Evolutionary conservation across 64 coral and sea anemone species (phyloP).

Genomic region (Platygyra sinensis): DNA sequence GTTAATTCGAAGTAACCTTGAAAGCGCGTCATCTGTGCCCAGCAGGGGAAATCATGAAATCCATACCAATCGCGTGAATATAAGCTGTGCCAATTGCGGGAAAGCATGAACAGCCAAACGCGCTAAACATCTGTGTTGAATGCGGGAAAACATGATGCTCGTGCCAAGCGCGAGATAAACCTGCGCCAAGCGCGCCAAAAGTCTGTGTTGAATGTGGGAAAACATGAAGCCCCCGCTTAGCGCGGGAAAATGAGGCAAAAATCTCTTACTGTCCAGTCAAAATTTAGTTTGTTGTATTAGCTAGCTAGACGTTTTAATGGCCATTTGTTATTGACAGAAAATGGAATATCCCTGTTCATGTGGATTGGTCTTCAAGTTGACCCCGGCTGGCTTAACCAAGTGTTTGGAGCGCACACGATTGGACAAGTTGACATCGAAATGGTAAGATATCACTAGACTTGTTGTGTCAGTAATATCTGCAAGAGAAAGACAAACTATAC

Average conservation of each 20-base stretch:
- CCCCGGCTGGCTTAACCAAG: conserved; percentile 80
- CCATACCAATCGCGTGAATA: no score
- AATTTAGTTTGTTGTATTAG: not conserved
- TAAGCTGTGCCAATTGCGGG: no score
- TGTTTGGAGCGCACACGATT: conserved; percentile 94
- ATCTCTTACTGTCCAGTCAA: not conserved
- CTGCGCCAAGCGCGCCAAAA: not conserved
- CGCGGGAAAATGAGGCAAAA: not conserved
- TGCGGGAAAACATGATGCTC: not conserved
- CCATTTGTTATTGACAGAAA: conserved; percentile 54
- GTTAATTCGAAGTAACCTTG: no score
- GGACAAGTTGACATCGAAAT: conserved; percentile 99
- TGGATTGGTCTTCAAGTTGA: conserved; percentile 97
- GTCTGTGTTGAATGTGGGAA: not conserved
- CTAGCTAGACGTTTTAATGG: not conserved
- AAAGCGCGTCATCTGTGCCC: no score
- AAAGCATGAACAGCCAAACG: not conserved
- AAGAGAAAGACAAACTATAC: no score
- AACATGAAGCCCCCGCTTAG: not conserved
- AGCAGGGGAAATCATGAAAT: no score
- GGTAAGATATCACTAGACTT: conserved; percentile 32
- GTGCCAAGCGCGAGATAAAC: not conserved
- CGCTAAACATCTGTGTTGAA: not conserved
- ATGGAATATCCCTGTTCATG: conserved; percentile 94
- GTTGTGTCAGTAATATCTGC: not conserved